phyloP scores from a whole-genome alignment of 2,888 invertebrate genomes.

The Dryocosmus kuriphilus region DNA sequence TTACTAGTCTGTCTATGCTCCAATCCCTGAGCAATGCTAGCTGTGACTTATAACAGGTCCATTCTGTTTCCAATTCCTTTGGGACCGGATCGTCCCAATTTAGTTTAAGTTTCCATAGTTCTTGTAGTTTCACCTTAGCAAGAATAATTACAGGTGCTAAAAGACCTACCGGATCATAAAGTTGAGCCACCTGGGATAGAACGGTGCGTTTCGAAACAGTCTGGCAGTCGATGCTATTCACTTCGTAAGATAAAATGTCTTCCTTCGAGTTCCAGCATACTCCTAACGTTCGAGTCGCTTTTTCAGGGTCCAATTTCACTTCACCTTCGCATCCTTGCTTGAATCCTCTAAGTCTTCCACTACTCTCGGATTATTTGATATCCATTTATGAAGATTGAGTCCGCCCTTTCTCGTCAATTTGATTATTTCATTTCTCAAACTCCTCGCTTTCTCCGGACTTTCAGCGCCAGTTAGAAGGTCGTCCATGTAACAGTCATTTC shows the following conservation, averaged over 20 bases:
- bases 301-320: background rate
- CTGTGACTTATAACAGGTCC: background rate
- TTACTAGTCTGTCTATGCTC: background rate
- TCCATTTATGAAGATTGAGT: background rate
- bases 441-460: too few species aligned
- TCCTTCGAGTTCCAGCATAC: background rate
- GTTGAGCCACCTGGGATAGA: too few species aligned
- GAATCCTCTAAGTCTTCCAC: background rate
- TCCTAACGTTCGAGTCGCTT: background rate
- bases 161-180: too few species aligned
- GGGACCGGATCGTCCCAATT: background rate
- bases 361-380: background rate
- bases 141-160: too few species aligned
- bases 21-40: background rate
- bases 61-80: background rate
- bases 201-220: too few species aligned
- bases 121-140: too few species aligned
- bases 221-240: too few species aligned
- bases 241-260: too few species aligned
- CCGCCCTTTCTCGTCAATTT: too few species aligned
- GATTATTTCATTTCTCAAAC: too few species aligned
- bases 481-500: background rate
- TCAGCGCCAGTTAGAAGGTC: too few species aligned
- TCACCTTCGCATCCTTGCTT: background rate
- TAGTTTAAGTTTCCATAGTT: background rate